Conservation (phyloP, 2,113 vertebrate genomes). For the Toxostoma redivivum region DNA sequence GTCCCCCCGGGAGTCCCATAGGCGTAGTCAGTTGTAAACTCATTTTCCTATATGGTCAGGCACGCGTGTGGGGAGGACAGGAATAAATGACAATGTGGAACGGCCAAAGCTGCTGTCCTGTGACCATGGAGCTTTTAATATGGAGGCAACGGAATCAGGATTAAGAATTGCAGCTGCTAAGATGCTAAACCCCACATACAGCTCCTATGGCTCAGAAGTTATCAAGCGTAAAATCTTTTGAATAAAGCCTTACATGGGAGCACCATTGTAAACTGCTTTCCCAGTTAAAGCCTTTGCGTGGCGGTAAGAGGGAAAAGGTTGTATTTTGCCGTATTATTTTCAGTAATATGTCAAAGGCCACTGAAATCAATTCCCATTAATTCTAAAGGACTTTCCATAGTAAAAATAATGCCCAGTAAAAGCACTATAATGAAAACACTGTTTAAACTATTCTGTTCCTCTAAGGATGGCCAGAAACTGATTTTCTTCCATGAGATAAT, state of each 20-base stretch:
- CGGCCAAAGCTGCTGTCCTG: conserved; percentile 39
- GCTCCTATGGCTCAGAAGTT: conserved; percentile 61
- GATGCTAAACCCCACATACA: conserved; percentile 64
- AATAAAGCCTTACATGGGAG: conserved; percentile 63
- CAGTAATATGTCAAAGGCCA: conserved; percentile 66
- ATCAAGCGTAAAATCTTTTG: conserved; percentile 65
- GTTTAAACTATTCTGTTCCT: conserved; percentile 35
- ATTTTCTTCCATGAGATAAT: not conserved
- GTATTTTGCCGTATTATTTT: conserved; percentile 60
- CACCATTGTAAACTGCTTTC: conserved; percentile 65
- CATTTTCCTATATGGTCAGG: conserved; percentile 38
- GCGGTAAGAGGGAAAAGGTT: conserved; percentile 49
- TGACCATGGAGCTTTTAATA: conserved; percentile 63
- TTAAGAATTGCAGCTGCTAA: conserved; percentile 69
- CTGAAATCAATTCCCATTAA: conserved; percentile 70
- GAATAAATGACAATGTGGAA: conserved; percentile 55
- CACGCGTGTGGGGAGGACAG: not conserved
- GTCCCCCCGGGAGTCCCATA: not conserved
- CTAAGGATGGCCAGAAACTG: not conserved
- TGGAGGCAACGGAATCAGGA: conserved; percentile 70
- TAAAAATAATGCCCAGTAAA: conserved; percentile 65
- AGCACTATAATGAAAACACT: conserved; percentile 40
- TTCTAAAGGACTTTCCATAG: conserved; percentile 60
- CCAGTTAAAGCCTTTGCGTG: conserved; percentile 61
- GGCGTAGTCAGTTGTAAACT: not conserved